These are phyloP conservation scores for Hypselothyrea guttata DNA, from an alignment of 2,888 invertebrate genomes.

Conservation along the genomic window DNA sequence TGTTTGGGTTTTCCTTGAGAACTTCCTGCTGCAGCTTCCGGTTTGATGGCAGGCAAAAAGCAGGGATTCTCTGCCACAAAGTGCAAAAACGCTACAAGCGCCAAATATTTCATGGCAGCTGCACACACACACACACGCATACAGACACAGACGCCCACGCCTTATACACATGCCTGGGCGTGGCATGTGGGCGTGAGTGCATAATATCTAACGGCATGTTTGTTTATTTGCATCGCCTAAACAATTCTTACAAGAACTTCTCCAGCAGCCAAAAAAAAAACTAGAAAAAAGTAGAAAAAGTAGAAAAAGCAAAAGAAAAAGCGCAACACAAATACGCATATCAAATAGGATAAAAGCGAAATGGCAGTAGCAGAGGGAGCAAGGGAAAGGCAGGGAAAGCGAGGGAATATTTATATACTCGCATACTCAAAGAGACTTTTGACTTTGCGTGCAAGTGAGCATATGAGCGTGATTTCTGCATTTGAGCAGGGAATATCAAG, in stretches of 20 bases:
- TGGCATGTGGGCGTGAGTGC: slow-evolving; percentile 2
- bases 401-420: slow-evolving; percentile 13
- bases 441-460: slow-evolving; percentile 77
- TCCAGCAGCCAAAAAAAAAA: slow-evolving; percentile 53
- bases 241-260: slow-evolving; percentile 56
- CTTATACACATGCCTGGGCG: slow-evolving; percentile 6
- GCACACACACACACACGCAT: slow-evolving; percentile 37
- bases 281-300: too few relatives aligned
- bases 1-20: slow-evolving; percentile 50
- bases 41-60: slow-evolving; percentile 33
- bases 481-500: slow-evolving; percentile 59
- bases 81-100: slow-evolving; percentile 68
- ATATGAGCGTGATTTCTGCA: slow-evolving; percentile 77
- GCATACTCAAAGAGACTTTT: slow-evolving; percentile 72
- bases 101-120: slow-evolving; percentile 67
- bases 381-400: slow-evolving; percentile 11
- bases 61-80: slow-evolving; percentile 46
- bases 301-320: too few relatives aligned
- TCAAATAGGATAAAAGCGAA: slow-evolving; percentile 57
- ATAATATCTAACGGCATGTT: slow-evolving; percentile 38
- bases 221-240: slow-evolving; percentile 72
- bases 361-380: slow-evolving; percentile 8
- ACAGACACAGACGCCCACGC: too few relatives aligned
- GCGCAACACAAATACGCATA: slow-evolving; percentile 77
- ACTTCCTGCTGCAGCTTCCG: slow-evolving; percentile 42